A percentile compares a stretch with the other conserved stretches of the same genome.
Conservation (phyloP, 2,888 invertebrate genomes). For the Cantharis nigra region DNA sequence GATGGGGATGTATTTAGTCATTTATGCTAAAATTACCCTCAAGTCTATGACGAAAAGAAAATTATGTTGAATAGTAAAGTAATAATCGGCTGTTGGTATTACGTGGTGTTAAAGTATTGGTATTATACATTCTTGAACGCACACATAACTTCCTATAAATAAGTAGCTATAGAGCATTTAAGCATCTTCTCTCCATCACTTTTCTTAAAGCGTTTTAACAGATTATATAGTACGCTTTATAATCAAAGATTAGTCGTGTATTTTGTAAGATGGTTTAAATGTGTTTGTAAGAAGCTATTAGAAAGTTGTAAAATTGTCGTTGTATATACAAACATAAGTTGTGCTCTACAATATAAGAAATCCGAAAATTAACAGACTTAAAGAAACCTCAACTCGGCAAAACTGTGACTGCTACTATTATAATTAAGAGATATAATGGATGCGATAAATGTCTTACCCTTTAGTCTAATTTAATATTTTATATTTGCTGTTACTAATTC, state of each 20-base stretch:
- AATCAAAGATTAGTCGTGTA: slow-evolving; percentile 36
- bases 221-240: slow-evolving; percentile 31
- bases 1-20: neutral
- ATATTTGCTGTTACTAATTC: neutral
- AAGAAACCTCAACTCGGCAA: neutral
- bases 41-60: neutral
- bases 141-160: slow-evolving; percentile 13
- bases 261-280: slow-evolving; percentile 34
- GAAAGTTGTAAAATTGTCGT: slow-evolving; percentile 16
- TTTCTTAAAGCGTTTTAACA: slow-evolving; percentile 32
- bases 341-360: neutral
- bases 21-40: neutral
- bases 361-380: neutral
- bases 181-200: slow-evolving; percentile 24
- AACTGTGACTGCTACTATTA: neutral
- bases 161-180: slow-evolving; percentile 3
- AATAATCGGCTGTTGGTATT: neutral
- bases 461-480: neutral
- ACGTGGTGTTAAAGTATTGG: slow-evolving; percentile 2
- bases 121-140: slow-evolving; percentile 21
- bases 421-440: neutral
- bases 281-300: slow-evolving; percentile 22
- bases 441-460: neutral
- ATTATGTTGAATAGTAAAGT: neutral
- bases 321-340: neutral